phyloP scores from a whole-genome alignment of 2,797 vertebrate species.

The Sebastiscus albofasciatus region DNA sequence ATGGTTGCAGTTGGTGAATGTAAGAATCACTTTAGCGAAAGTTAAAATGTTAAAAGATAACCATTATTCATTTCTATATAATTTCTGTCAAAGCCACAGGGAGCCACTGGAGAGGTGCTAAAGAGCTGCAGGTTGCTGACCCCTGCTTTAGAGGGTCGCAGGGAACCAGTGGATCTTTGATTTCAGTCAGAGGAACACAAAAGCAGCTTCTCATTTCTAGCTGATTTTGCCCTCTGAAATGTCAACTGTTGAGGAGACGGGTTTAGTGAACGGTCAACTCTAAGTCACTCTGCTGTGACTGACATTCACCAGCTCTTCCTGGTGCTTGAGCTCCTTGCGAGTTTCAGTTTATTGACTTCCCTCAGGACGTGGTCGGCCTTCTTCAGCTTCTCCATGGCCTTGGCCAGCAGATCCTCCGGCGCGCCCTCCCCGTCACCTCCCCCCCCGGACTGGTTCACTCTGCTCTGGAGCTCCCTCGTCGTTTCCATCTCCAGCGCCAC shows the following conservation, averaged over 20 bases:
- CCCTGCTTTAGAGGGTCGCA: no score
- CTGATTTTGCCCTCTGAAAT: not conserved
- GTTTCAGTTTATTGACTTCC: constrained; percentile 85
- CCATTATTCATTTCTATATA: no score
- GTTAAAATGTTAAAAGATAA: no score
- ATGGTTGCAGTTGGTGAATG: no score
- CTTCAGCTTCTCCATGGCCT: constrained; percentile 90
- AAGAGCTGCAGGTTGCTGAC: no score
- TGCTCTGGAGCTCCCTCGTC: constrained; percentile 85
- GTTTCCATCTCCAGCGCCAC: constrained; percentile 87
- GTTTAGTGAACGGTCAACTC: constrained; percentile 6
- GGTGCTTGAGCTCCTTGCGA: constrained; percentile 63
- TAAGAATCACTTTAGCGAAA: no score
- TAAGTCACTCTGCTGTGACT: not conserved
- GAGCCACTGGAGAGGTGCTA: no score
- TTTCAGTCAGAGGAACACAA: not conserved
- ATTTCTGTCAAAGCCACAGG: no score
- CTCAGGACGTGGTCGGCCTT: constrained; percentile 90
- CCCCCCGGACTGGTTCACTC: constrained; percentile 60
- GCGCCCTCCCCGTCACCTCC: constrained; percentile 9
- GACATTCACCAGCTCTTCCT: constrained; percentile 79
- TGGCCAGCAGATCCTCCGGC: constrained; percentile 84
- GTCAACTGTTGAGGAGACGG: not conserved
- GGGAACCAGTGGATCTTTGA: not conserved
- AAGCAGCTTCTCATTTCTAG: not conserved